Evolutionary conservation across 2,797 vertebrate genomes (phyloP).

Genomic region (Valencia hispanica): DNA sequence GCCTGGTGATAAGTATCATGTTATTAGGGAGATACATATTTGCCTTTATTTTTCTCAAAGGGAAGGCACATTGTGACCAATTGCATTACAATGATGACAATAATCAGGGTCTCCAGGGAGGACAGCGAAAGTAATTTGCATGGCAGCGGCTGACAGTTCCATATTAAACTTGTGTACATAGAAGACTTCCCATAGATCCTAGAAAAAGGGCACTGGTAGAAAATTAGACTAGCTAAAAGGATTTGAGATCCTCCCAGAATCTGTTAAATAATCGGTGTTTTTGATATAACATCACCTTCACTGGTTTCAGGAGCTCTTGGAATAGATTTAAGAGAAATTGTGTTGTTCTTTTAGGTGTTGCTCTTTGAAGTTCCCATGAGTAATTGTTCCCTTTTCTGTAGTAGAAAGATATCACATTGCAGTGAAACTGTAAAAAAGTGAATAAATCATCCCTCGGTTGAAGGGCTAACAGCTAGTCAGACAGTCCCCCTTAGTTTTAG

Average conservation of each 20-base stretch:
- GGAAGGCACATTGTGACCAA: slow-evolving; percentile 71
- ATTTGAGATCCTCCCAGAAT: slow-evolving; percentile 36
- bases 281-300: neutral
- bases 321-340: neutral
- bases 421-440: too few species aligned
- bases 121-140: slow-evolving; percentile 72
- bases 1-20: slow-evolving; percentile 76
- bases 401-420: too few species aligned
- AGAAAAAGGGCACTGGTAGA: slow-evolving; percentile 43
- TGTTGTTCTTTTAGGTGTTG: too few species aligned
- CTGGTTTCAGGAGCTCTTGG: neutral
- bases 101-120: slow-evolving; percentile 77
- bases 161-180: slow-evolving; percentile 54
- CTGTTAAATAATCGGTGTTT: slow-evolving; percentile 39
- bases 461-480: neutral
- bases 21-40: slow-evolving; percentile 84
- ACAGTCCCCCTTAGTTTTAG: neutral
- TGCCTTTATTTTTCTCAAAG: slow-evolving; percentile 80
- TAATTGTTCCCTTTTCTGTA: neutral
- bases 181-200: slow-evolving; percentile 28
- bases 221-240: slow-evolving; percentile 40
- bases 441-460: neutral
- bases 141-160: slow-evolving; percentile 68
- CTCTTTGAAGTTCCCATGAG: neutral
- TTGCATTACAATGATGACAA: slow-evolving; percentile 80